phyloP scores from a whole-genome alignment of 2,888 invertebrate species.

The Cyclophora punctaria region DNA sequence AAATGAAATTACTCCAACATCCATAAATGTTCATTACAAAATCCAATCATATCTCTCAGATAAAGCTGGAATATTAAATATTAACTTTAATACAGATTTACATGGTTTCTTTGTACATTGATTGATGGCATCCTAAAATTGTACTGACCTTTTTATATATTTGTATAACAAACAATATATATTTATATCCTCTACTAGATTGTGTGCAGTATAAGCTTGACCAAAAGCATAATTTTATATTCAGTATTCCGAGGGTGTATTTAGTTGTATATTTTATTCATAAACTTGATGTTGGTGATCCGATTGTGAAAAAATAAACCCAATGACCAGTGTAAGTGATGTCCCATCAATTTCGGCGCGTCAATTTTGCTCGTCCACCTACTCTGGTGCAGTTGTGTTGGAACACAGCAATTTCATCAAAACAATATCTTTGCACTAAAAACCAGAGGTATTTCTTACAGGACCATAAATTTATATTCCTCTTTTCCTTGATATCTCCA shows the following conservation, averaged over 20 bases:
- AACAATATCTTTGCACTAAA: slow-evolving; percentile 19
- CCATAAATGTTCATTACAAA: slow-evolving; percentile 65
- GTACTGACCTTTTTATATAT: slow-evolving; percentile 66
- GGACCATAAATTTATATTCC: no score
- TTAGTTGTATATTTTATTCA: slow-evolving; percentile 44
- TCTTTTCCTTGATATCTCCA: no score
- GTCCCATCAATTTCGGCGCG: slow-evolving; percentile 32
- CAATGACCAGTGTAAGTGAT: slow-evolving; percentile 61
- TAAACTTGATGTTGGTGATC: slow-evolving; percentile 36
- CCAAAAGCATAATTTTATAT: slow-evolving; percentile 21
- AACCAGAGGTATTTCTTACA: slow-evolving; percentile 34
- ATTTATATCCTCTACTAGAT: slow-evolving; percentile 19
- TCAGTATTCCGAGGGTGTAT: slow-evolving; percentile 7
- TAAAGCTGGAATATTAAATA: slow-evolving; percentile 74
- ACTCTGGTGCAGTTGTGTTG: slow-evolving; percentile 29
- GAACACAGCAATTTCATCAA: slow-evolving; percentile 18
- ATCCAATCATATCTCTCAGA: slow-evolving; percentile 67
- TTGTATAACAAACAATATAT: slow-evolving; percentile 39
- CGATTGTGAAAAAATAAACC: slow-evolving; percentile 69
- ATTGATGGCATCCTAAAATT: slow-evolving; percentile 55
- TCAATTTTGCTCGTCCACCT: slow-evolving; percentile 36
- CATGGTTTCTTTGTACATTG: slow-evolving; percentile 45
- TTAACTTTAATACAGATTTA: slow-evolving; percentile 69
- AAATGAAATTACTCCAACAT: slow-evolving; percentile 66
- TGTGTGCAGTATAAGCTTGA: no score